A percentile compares a stretch with the other conserved stretches of the same genome.
These are phyloP conservation scores for Anguilla rostrata DNA, from an alignment of 2,113 vertebrate genomes.

Conservation along the genomic window DNA sequence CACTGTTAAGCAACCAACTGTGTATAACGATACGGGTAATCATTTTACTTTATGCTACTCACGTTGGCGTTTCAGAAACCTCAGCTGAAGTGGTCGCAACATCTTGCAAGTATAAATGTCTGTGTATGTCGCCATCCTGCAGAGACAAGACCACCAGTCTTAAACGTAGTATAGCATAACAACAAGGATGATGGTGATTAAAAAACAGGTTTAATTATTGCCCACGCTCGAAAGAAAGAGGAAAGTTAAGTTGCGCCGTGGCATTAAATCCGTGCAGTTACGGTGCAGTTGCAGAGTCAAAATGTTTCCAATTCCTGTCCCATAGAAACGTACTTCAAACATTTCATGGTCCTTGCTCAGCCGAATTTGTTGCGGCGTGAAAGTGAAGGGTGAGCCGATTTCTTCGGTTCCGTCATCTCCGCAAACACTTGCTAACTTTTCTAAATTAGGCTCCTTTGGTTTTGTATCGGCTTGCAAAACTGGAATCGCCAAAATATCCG, in stretches of 20 bases:
- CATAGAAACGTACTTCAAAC: constrained; percentile 70
- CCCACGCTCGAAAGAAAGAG: too few species aligned
- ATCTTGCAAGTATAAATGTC: constrained; percentile 81
- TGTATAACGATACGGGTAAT: neutral
- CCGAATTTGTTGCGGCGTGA: constrained; percentile 58
- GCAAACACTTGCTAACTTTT: constrained; percentile 2
- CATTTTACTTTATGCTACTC: constrained; percentile 42
- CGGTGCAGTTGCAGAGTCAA: neutral
- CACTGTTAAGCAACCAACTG: neutral
- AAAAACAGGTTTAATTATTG: too few species aligned
- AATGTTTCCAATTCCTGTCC: neutral
- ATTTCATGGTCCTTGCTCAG: constrained; percentile 69
- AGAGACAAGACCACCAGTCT: constrained; percentile 1
- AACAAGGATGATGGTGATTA: neutral
- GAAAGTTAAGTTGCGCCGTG: too few species aligned
- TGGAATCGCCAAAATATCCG: constrained; percentile 21
- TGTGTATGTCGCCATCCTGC: constrained; percentile 81
- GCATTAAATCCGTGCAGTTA: too few species aligned
- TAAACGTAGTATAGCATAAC: neutral
- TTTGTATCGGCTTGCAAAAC: constrained; percentile 27
- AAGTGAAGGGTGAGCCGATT: constrained; percentile 57
- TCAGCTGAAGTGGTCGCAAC: constrained; percentile 60
- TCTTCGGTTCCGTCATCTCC: neutral
- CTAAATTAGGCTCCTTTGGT: neutral
- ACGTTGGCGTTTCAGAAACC: constrained; percentile 61